Evolutionary conservation across 1,140 invertebrate genomes (phyloP), one percentile per base, ranked within the genome.

Genomic region (Hylaeus anthracinus): DNA sequence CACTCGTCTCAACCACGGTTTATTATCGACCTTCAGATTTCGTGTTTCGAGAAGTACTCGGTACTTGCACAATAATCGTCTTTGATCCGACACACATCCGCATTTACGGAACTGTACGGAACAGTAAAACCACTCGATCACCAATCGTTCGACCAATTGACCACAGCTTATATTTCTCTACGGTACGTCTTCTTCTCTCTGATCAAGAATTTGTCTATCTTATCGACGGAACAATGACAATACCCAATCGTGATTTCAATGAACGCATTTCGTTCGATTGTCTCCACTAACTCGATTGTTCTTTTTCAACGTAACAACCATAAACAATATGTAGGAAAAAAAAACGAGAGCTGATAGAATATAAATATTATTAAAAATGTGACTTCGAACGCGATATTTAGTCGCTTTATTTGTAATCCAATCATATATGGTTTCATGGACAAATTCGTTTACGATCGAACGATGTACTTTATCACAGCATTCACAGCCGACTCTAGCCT

Each of bases 91-190:
- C 45, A 63, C 67, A 73, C 77, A 79, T 79, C 60, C 64, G 70
- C 72, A 76, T 76, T 84, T 81, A 81, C 79, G 55, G 72, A 70
- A 76, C 58, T 26, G 60, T 81, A 81, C 79, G 55, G 72, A 70
- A 76, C 58, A 26, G 60, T 45, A 76, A 81, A 81, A 81, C 55
- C 66, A 75, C 79, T 75, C 51, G 58, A 83, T 75, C 77, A 81
- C 78, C 60, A 55, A 75, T 80, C 66, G 72, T 73, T 69, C 81
- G 72, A 80, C 58, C 78, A 83, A 79, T 83, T 81, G 64, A 73
- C 78, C 82, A 79, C 71, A 71, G 72, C 53, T 75, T 73, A 73
- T 75, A 81, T 66, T 78, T 69, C 72, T 78, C 70, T 69, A 81
- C 79, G 72, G 72, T 69, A 61, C 72, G 72, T 75, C 79, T 61